Base-by-base conservation (phyloP, 2,113 vertebrate genomes). In the Edolisoma coerulescens region DNA sequence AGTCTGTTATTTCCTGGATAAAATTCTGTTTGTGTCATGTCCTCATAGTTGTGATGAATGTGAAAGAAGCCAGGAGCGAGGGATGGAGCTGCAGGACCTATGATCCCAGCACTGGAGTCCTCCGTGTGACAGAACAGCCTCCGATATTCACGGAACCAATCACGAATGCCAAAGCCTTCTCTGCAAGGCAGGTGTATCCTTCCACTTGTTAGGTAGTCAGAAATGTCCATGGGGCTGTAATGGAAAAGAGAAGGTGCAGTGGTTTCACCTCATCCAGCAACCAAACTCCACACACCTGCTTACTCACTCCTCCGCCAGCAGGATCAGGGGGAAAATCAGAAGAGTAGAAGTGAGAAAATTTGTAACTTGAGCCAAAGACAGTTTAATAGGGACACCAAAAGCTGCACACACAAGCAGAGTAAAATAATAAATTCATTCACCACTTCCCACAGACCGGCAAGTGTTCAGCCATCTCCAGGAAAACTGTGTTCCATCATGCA, bases 121-220 rank as follows among this genome's bases (percentile, higher is more conserved):
- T 65, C 37, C 11, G 10, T 42, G 20, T n/a, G 17, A 10, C 33
- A 47, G 19, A 3, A 19, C 28, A 81, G 18, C 13, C 11, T 65
- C 7, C 28, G 33, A 18, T 20, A 20, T 54, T 69, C 4, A 6
- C 21, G 54, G 22, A 78, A 53, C 2, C 33, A 39, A 3, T 12
- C 33, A 32, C 0, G 0, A 49, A 13, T 33, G 16, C 7, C 39
- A 64, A 73, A n/a, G 15, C 3, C 5, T 81, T 59, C 41, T 26
- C 22, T 73, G 12, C 28, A 44, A 45, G 21, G 16, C 14, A 63
- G 7, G 5, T 9, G 8, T 16, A 45, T 33, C 2, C 7, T 78
- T 54, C 13, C 54, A 24, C 7, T 16, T 32, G 4, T 56, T 50
- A 65, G 13, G 16, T 49, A 69, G 16, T 45, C 27, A 88, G 10